Evolutionary conservation across 2,113 vertebrate genomes (phyloP), one percentile per base, ranked within the genome.

Genomic region (Spea bombifrons): DNA sequence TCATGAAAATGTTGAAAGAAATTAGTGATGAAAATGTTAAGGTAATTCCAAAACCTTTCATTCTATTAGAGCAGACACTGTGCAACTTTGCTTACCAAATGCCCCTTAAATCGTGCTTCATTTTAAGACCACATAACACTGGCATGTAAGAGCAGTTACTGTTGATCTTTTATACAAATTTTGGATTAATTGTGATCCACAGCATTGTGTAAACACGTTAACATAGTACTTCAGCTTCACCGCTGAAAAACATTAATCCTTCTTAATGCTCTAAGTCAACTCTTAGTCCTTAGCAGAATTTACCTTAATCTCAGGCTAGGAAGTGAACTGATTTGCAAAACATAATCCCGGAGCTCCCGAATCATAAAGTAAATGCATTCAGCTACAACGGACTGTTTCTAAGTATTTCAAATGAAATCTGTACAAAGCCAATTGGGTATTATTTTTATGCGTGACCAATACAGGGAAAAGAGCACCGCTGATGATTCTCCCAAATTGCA

Each of bases 101-200:
- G 92, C 92, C 92, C 94, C 91, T 87, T 87, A 90, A 94, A 84
- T 93, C 92, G 92, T 57, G 47, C 87, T 87, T 92, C 93, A 94
- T 95, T 95, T 94, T 91, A 90, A 86, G 87, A 88, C 91, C 94
- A 94, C 95, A 92, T 94, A 92, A 88, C 83, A 86, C 89, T 92
- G 93, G 90, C 91, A 91, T 92, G 90, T 89, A 88, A 91, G 90
- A 90, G 91, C 91, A 90, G 90, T 89, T 91, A 91, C 93, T 94
- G 94, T 95, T 97, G 95, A 96, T 96, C 96, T 97, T 99, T 97
- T 96, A 94, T 96, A 96, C 96, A 97, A 97, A 97, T 98, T 99
- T 97, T 90, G 95, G 96, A 97, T 99, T 98, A 98, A 98, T 96
- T 95, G 91, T 94, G 96, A 95, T 93, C 95, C 94, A 89, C 92